Base-by-base conservation (phyloP, 2,797 vertebrate species). In the Aulostomus chinensis region DNA sequence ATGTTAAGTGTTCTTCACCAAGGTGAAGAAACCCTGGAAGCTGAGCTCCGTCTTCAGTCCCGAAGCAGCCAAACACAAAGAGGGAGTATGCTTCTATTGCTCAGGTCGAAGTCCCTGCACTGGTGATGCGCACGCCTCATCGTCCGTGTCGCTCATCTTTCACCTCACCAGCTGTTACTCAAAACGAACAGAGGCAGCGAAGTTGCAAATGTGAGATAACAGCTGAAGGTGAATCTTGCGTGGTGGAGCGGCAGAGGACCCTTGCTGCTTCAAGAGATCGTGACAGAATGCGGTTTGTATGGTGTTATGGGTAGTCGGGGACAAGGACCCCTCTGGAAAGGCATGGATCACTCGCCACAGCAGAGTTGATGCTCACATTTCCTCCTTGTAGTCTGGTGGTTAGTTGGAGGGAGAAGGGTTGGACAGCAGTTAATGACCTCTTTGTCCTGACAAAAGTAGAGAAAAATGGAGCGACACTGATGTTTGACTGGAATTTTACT, bases 231-330 rank as follows among this genome's bases (percentile, higher is more conserved):
- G 39, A 10, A 38, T 40, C n/a, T 31, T 9, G 5, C 1, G 0
- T 0, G n/a, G 14, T 4, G 42, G 39, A 20, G 20, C 49, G 2
- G 34, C 35, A 4, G 53, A 22, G 35, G 12, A 36, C 56, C 36
- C 15, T n/a, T 7, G 29, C 42, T 15, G 32, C 45, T 30, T 48
- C 55, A 26, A 46, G 45, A 3, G n/a, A n/a, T n/a, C n/a, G n/a
- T n/a, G n/a, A n/a, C n/a, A n/a, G n/a, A 43, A 28, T 73, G 76
- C 84, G 90, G 91, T 92, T 92, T 91, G 92, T 92, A 91, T 89
- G 67, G 60, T 77, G 61, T 72, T 58, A 72, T 74, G 67, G 76
- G 84, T 83, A 89, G 91, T 92, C 91, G 92, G 89, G 76, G 39
- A 84, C 55, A 59, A 60, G 66, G 79, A 88, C 86, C 78, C 75